Conservation (phyloP, 1,140 invertebrate species). For the Drosophila erecta region DNA sequence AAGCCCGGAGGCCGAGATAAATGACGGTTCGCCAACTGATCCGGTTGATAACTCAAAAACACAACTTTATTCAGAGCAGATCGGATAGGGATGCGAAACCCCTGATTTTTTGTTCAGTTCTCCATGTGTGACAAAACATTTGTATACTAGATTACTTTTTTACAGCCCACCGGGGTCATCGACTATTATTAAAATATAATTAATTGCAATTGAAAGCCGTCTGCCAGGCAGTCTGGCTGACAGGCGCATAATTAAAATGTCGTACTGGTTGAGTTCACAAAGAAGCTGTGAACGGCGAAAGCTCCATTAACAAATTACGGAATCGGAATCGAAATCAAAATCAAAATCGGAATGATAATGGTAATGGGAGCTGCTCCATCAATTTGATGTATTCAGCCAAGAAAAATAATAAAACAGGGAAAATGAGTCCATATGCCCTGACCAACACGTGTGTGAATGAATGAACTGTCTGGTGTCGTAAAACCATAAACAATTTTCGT, state of each 20-base stretch:
- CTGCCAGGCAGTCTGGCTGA: conserved; percentile 45
- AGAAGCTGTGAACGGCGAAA: conserved; percentile 56
- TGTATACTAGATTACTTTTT: conserved; percentile 68
- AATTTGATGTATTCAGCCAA: neutral
- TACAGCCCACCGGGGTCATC: conserved; percentile 61
- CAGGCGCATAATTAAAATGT: conserved; percentile 82
- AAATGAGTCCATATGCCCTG: conserved; percentile 68
- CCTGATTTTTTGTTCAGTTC: conserved; percentile 18
- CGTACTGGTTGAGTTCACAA: conserved; percentile 58
- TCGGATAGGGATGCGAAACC: conserved; percentile 36
- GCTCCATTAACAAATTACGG: conserved; percentile 70
- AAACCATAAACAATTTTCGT: conserved; percentile 68
- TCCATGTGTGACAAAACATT: conserved; percentile 71
- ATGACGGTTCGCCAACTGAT: conserved; percentile 33
- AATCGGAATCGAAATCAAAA: conserved; percentile 24
- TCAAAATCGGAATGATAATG: conserved; percentile 13
- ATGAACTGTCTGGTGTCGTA: conserved; percentile 60
- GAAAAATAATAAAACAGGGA: conserved; percentile 6
- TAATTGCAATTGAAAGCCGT: conserved; percentile 74
- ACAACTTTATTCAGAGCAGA: conserved; percentile 1
- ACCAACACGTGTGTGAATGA: conserved; percentile 69
- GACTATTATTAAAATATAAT: conserved; percentile 80
- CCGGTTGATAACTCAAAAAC: conserved; percentile 29
- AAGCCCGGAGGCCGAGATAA: conserved; percentile 11
- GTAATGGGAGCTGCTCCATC: conserved; percentile 6